These are phyloP conservation scores for Amia ocellicauda DNA, from an alignment of 2,113 vertebrate species.

Conservation along the genomic window DNA sequence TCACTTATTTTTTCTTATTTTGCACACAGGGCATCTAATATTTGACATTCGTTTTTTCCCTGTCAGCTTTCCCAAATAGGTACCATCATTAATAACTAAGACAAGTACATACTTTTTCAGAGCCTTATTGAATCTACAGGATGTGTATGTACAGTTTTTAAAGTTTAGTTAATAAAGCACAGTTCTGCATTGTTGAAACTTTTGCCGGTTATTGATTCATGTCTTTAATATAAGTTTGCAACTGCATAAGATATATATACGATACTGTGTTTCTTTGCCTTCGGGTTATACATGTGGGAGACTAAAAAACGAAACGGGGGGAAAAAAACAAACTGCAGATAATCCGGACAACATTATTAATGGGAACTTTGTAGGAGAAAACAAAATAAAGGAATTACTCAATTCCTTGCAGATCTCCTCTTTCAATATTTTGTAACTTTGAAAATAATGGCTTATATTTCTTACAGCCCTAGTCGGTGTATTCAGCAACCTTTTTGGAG, in stretches of 20 bases:
- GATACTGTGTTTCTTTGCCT: constrained; percentile 3
- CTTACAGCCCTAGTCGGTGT: neutral
- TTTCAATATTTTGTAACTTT: neutral
- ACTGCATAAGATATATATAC: too few species aligned
- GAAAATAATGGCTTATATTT: constrained; percentile 4
- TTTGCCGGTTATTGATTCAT: constrained; percentile 3
- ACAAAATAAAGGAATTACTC: constrained; percentile 1
- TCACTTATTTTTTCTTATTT: too few species aligned
- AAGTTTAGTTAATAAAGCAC: neutral
- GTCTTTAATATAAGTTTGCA: constrained; percentile 14
- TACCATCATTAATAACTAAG: too few species aligned
- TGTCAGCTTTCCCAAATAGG: too few species aligned
- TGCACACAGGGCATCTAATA: too few species aligned
- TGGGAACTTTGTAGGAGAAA: neutral
- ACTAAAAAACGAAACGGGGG: constrained; percentile 1
- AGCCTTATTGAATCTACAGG: too few species aligned
- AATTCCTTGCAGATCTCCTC: neutral
- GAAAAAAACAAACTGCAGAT: constrained; percentile 3
- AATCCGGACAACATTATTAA: constrained; percentile 7
- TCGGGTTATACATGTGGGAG: constrained; percentile 5
- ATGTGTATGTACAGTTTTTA: neutral
- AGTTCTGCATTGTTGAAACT: neutral
- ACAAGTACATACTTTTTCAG: too few species aligned
- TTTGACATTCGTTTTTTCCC: too few species aligned
- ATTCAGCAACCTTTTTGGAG: constrained; percentile 10